Evolutionary conservation across 2,797 vertebrate species (phyloP).

Genomic region (Gila robusta): DNA sequence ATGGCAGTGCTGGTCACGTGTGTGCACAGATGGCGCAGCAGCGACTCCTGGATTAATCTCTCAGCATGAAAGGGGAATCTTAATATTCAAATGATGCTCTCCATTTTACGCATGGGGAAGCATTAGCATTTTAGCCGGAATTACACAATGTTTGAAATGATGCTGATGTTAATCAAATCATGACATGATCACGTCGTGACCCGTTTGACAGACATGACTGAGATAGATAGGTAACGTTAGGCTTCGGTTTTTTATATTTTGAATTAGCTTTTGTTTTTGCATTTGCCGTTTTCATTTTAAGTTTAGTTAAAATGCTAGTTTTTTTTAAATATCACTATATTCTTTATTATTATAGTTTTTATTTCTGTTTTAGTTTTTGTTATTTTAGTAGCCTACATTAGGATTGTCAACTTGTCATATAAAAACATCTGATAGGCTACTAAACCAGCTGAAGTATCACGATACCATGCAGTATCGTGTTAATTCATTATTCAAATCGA

Average conservation of each 20-base stretch:
- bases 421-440: too few relatives aligned
- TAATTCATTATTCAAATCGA: too few relatives aligned
- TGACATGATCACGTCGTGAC: background rate
- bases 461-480: too few relatives aligned
- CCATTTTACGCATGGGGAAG: background rate
- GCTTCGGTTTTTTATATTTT: background rate
- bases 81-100: background rate
- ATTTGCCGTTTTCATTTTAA: background rate
- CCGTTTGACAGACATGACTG: background rate
- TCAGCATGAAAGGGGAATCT: background rate
- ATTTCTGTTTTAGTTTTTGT: background rate
- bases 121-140: background rate
- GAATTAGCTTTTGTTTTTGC: background rate
- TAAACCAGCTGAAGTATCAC: too few relatives aligned
- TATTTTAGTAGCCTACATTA: background rate
- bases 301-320: background rate
- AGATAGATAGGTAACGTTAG: background rate
- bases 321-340: too few relatives aligned
- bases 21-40: background rate
- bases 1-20: background rate
- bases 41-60: background rate
- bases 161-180: conserved; percentile 4
- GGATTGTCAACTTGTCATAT: too few relatives aligned
- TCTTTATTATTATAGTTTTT: background rate
- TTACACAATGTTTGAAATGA: conserved; percentile 15